Percentiles rank a stretch among this genome's conserved stretches.
phyloP scores from a whole-genome alignment of 2,797 vertebrate species.

The Acrossocheilus fasciatus region DNA sequence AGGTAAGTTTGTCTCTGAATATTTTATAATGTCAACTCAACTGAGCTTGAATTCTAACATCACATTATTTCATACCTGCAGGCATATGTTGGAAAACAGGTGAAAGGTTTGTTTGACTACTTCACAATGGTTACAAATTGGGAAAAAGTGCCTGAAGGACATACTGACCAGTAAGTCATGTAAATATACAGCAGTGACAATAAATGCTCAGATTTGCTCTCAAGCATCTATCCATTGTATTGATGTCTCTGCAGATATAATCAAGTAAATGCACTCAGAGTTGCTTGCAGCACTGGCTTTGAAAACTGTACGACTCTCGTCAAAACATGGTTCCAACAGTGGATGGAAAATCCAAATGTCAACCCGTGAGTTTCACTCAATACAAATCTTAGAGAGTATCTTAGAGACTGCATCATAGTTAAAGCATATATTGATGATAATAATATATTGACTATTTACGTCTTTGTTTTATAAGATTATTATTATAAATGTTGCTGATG shows the following conservation, averaged over 20 bases:
- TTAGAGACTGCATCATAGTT: not conserved
- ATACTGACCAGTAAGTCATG: slow-evolving; percentile 63
- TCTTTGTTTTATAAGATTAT: not conserved
- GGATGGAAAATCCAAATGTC: rapidly evolving
- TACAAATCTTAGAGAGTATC: not conserved
- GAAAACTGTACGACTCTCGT: slow-evolving; percentile 67
- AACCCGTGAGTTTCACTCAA: slow-evolving; percentile 78
- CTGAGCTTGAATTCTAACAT: not conserved
- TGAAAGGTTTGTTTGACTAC: slow-evolving; percentile 74
- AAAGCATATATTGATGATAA: not conserved
- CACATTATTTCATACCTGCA: slow-evolving; percentile 58
- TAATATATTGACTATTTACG: not conserved
- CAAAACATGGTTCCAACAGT: slow-evolving; percentile 46
- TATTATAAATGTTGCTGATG: not conserved
- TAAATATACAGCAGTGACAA: not conserved
- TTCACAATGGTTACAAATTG: slow-evolving; percentile 73
- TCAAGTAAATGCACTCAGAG: slow-evolving; percentile 84
- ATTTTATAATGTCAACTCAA: not conserved
- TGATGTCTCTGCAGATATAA: slow-evolving; percentile 81
- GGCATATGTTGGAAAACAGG: slow-evolving; percentile 83
- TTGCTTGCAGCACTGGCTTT: slow-evolving; percentile 83
- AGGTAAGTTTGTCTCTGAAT: slow-evolving; percentile 74
- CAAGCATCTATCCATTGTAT: not conserved
- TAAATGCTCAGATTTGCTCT: not conserved
- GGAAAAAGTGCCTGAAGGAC: rapidly evolving